Percentiles rank a stretch among this genome's conserved stretches.
Conservation (phyloP, 2,797 vertebrate species). For the Hoplostethus mediterraneus region DNA sequence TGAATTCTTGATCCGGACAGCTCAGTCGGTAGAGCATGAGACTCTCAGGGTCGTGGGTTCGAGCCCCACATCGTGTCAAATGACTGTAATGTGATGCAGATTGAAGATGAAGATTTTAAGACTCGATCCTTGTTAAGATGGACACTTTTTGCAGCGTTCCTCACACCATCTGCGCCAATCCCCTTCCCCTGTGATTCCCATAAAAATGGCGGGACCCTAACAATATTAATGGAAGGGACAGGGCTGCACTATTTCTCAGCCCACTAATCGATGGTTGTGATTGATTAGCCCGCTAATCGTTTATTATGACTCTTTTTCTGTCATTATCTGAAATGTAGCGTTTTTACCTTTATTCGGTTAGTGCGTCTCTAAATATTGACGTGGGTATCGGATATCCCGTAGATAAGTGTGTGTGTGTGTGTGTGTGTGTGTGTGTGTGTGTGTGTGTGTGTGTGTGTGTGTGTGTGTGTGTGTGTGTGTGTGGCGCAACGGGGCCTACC, state of each 20-base stretch:
- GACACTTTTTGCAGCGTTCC: conserved; percentile 72
- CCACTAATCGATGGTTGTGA: conserved; percentile 43
- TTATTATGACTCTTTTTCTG: conserved; percentile 5
- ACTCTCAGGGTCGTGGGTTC: no score
- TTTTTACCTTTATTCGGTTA: background rate
- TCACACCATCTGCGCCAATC: conserved; percentile 65
- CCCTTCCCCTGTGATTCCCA: conserved; percentile 53
- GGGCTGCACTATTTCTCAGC: conserved; percentile 42
- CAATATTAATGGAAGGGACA: conserved; percentile 31
- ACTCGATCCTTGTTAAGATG: background rate
- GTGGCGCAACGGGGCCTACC: conserved; percentile 80
- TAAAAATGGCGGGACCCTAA: conserved; percentile 74
- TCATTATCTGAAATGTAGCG: conserved; percentile 1
- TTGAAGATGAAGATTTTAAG: background rate
- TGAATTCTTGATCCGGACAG: no score
- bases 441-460: background rate
- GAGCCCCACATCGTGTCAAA: no score
- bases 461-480: background rate
- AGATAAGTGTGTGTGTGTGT: conserved; percentile 1
- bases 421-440: background rate
- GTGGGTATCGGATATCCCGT: background rate
- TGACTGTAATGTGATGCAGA: no score
- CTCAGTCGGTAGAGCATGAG: no score
- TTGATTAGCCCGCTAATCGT: conserved; percentile 40
- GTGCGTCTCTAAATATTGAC: background rate